A percentile compares a stretch with the other conserved stretches of the same genome.
Conservation (phyloP, 2,888 invertebrate species). For the Sturmia bella region DNA sequence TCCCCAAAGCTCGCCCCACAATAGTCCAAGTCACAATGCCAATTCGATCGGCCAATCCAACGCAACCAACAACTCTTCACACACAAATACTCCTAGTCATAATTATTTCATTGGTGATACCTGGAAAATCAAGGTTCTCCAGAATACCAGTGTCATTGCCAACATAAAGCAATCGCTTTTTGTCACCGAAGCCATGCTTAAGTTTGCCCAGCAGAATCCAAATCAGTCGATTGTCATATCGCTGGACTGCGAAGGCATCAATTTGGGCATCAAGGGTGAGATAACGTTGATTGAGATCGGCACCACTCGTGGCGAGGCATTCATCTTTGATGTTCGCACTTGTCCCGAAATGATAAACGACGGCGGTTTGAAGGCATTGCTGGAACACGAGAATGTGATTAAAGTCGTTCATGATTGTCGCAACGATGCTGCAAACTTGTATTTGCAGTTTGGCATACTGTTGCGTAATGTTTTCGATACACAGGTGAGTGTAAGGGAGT, state of each 20-base stretch:
- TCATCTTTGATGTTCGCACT: slow-evolving; percentile 93
- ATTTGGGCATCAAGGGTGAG: slow-evolving; percentile 93
- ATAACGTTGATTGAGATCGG: slow-evolving; percentile 93
- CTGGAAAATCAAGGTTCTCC: slow-evolving; percentile 91
- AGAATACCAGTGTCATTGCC: slow-evolving; percentile 91
- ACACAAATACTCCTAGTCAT: slow-evolving; percentile 78
- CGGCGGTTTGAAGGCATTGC: slow-evolving; percentile 89
- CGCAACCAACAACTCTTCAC: slow-evolving; percentile 50
- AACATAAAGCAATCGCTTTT: slow-evolving; percentile 90
- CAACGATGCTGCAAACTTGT: slow-evolving; percentile 94
- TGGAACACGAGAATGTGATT: slow-evolving; percentile 90
- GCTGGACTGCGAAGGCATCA: slow-evolving; percentile 96
- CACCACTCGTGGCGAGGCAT: slow-evolving; percentile 90
- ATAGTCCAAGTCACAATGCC: slow-evolving; percentile 77
- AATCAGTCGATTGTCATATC: slow-evolving; percentile 86
- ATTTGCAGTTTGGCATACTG: slow-evolving; percentile 92
- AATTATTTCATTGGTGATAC: slow-evolving; percentile 85
- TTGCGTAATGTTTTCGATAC: slow-evolving; percentile 95
- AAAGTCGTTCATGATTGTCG: slow-evolving; percentile 97
- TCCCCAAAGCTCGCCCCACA: slow-evolving; percentile 75
- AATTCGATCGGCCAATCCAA: slow-evolving; percentile 52
- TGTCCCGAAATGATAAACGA: slow-evolving; percentile 90
- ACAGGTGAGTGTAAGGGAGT: slow-evolving; percentile 83
- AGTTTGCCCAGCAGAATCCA: slow-evolving; percentile 82
- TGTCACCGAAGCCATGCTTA: slow-evolving; percentile 88